These are phyloP conservation scores for Zeus faber DNA, from an alignment of 2,113 vertebrate genomes.

Conservation along the genomic window DNA sequence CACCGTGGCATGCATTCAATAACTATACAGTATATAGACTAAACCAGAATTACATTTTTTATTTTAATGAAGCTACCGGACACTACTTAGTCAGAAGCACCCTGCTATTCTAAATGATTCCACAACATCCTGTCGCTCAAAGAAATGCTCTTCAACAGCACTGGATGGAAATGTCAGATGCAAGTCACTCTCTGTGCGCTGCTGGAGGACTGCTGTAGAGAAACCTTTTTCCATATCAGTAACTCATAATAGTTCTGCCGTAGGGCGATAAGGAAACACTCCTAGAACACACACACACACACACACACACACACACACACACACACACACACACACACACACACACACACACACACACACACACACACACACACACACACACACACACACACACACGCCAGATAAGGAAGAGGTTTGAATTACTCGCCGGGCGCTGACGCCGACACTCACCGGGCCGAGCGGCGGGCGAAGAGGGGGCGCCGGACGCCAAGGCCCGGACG, in stretches of 20 bases:
- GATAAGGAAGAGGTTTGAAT: conserved; percentile 54
- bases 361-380: conserved; percentile 34
- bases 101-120: conserved; percentile 52
- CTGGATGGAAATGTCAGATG: conserved; percentile 6
- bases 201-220: conserved; percentile 41
- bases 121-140: conserved; percentile 45
- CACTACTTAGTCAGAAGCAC: conserved; percentile 31
- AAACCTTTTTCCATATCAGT: conserved; percentile 45
- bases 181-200: conserved; percentile 19
- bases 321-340: conserved; percentile 28
- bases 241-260: conserved; percentile 45
- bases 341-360: conserved; percentile 27
- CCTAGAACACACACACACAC: conserved; percentile 40
- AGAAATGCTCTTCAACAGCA: conserved; percentile 45
- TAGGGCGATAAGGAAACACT: conserved; percentile 59
- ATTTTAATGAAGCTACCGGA: conserved; percentile 27
- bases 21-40: no score
- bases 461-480: conserved; percentile 43
- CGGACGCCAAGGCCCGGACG: conserved; percentile 42
- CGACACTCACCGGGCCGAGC: conserved; percentile 83
- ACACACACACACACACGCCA: conserved; percentile 11
- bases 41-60: no score
- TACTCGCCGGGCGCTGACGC: conserved; percentile 44
- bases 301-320: not conserved
- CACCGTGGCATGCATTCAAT: no score